phyloP scores from a whole-genome alignment of 2,113 vertebrate genomes.

The Seriola quinqueradiata region DNA sequence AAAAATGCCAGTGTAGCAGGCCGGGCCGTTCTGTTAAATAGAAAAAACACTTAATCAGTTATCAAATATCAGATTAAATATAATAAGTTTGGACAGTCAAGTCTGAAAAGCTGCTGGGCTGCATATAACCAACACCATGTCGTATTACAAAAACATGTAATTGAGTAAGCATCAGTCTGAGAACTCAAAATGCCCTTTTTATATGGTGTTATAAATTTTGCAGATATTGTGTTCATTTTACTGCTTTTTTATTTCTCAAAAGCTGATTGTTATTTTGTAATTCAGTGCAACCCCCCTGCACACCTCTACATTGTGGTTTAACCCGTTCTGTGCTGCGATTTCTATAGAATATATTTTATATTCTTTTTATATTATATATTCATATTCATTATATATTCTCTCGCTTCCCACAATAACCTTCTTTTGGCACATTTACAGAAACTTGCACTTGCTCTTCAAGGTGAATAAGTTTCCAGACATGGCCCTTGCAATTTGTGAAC shows the following conservation, averaged over 20 bases:
- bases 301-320: background rate
- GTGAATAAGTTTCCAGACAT: conserved; percentile 8
- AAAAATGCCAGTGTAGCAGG: too few species aligned
- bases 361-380: too few species aligned
- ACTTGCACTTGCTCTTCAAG: background rate
- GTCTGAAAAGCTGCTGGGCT: too few species aligned
- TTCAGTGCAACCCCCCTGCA: background rate
- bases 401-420: background rate
- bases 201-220: too few species aligned
- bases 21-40: too few species aligned
- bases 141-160: too few species aligned
- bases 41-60: too few species aligned
- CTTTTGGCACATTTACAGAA: conserved; percentile 2
- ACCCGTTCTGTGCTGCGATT: background rate
- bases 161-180: background rate
- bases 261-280: background rate
- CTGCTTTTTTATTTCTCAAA: too few species aligned
- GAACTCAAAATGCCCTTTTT: background rate
- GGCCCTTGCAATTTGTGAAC: conserved; percentile 1
- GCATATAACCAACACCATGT: too few species aligned
- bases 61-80: too few species aligned
- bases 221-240: too few species aligned
- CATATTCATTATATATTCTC: conserved; percentile 1
- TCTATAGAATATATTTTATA: background rate
- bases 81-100: too few species aligned